Conservation (phyloP, 2,113 vertebrate species). For the Coptodon bakossiorum region DNA sequence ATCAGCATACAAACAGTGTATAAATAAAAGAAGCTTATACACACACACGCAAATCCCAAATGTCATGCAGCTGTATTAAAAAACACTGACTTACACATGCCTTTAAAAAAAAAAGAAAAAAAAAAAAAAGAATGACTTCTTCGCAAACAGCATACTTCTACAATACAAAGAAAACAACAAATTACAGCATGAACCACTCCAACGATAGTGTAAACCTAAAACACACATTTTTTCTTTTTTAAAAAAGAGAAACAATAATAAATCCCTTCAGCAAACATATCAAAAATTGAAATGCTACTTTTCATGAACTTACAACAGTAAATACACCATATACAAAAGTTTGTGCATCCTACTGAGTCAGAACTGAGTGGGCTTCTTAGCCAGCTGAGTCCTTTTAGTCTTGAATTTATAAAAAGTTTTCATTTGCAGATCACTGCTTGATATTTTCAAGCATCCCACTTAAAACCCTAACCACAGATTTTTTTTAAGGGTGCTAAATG, state of each 20-base stretch:
- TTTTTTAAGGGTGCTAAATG: neutral
- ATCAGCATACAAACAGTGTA: slow-evolving; percentile 9
- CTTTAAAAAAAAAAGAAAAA: neutral
- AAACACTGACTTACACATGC: neutral
- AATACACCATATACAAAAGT: neutral
- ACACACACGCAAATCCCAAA: neutral
- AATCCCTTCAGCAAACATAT: neutral
- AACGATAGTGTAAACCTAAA: neutral
- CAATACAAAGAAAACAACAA: neutral
- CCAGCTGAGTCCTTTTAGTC: neutral
- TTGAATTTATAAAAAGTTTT: neutral
- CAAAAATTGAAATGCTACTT: neutral
- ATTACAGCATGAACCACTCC: neutral
- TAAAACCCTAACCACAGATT: neutral
- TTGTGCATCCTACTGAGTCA: neutral
- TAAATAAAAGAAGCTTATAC: slow-evolving; percentile 11
- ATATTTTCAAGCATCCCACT: neutral
- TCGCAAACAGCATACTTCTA: neutral
- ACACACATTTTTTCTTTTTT: neutral
- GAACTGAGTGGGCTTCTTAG: neutral
- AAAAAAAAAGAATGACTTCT: neutral
- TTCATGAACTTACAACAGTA: neutral
- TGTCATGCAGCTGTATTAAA: neutral
- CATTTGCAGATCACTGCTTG: neutral
- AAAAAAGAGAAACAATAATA: no score